Evolutionary conservation across 2,113 vertebrate species (phyloP).

Genomic region (Progne subis): DNA sequence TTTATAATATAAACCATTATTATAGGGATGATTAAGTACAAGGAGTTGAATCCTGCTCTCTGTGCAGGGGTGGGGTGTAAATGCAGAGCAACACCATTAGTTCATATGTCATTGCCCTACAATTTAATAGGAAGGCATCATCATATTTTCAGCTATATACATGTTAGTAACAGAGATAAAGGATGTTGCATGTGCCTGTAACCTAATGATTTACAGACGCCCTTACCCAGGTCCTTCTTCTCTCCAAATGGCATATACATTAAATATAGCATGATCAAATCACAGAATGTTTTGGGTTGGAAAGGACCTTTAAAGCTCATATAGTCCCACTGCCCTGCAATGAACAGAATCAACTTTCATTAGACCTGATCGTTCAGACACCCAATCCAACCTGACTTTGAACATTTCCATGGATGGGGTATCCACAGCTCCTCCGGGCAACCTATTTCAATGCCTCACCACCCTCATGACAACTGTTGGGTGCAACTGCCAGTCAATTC

Average conservation of each 20-base stretch:
- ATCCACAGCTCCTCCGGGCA: too few relatives aligned
- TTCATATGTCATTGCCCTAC: neutral
- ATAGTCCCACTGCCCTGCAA: neutral
- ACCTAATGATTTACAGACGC: neutral
- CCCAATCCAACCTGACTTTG: neutral
- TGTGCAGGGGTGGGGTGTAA: neutral
- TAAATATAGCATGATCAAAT: neutral
- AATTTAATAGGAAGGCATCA: neutral
- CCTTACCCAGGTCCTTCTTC: neutral
- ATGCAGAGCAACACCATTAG: neutral
- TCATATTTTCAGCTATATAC: neutral
- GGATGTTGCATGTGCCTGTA: neutral
- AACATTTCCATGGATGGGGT: neutral
- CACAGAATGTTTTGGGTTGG: neutral
- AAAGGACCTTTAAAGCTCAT: neutral
- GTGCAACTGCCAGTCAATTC: neutral
- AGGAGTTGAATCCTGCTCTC: neutral
- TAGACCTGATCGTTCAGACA: neutral
- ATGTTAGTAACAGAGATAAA: neutral
- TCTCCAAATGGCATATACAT: neutral
- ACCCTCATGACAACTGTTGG: accelerated
- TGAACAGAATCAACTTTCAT: neutral
- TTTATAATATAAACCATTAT: neutral
- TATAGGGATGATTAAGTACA: neutral
- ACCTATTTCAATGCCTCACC: neutral